phyloP scores from a whole-genome alignment of 2,797 vertebrate genomes.

The Heteromormyrus szaboi region DNA sequence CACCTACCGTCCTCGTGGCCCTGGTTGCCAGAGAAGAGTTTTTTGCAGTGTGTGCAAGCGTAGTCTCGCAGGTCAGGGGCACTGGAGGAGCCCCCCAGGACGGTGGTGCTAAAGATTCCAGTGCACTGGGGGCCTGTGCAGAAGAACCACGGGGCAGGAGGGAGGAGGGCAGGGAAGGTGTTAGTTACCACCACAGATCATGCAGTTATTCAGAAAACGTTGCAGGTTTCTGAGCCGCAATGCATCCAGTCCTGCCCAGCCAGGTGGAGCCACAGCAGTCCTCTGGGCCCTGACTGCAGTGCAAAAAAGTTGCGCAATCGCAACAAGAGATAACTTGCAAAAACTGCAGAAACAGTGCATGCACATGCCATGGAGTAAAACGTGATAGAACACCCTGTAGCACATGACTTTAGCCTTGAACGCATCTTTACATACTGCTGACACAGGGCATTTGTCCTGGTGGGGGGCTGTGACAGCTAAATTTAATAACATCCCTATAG shows the following conservation, averaged over 20 bases:
- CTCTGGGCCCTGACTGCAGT: background rate
- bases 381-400: background rate
- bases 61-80: constrained; percentile 97
- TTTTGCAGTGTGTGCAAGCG: constrained; percentile 85
- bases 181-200: constrained; percentile 63
- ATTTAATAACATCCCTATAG: background rate
- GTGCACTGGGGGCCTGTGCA: constrained; percentile 85
- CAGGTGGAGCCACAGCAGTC: too few relatives aligned
- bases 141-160: constrained; percentile 46
- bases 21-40: constrained; percentile 78
- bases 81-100: constrained; percentile 90
- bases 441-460: background rate
- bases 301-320: background rate
- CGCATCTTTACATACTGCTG: background rate
- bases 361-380: background rate
- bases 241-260: background rate
- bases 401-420: background rate
- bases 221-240: background rate
- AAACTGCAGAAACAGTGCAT: background rate
- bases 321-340: background rate
- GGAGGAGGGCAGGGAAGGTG: constrained; percentile 2
- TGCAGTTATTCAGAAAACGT: constrained; percentile 28
- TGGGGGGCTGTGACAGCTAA: background rate
- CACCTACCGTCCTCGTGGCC: constrained; percentile 87
- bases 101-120: constrained; percentile 94